Percentiles rank a stretch among this genome's conserved stretches.
These are phyloP conservation scores for Ethmia dodecea DNA, from an alignment of 2,888 invertebrate species.

Conservation along the genomic window DNA sequence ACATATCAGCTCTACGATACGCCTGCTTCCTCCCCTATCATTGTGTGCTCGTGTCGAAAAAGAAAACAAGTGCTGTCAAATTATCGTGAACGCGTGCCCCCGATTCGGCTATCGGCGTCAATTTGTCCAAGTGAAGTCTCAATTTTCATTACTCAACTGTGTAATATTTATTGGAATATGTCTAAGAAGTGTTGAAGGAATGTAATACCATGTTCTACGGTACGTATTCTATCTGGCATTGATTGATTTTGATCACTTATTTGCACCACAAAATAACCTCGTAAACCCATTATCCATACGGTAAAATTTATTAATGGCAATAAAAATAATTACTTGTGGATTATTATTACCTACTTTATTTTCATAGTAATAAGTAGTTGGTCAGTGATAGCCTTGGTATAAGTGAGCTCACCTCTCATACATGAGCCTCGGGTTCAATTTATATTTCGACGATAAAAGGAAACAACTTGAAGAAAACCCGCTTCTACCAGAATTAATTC, in stretches of 20 bases:
- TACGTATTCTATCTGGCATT: too few relatives aligned
- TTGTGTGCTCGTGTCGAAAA: slow-evolving; percentile 21
- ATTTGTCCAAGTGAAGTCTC: slow-evolving; percentile 36
- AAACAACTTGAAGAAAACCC: not conserved
- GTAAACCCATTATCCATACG: too few relatives aligned
- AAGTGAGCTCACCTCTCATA: too few relatives aligned
- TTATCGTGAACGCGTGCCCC: slow-evolving; percentile 38
- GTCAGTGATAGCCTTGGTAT: too few relatives aligned
- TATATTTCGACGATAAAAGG: not conserved
- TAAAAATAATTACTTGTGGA: too few relatives aligned
- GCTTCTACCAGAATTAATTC: too few relatives aligned
- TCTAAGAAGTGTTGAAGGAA: slow-evolving; percentile 16
- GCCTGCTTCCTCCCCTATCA: slow-evolving; percentile 14
- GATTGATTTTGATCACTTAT: too few relatives aligned
- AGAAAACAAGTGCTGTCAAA: slow-evolving; percentile 32
- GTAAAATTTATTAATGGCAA: too few relatives aligned
- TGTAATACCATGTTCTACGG: slow-evolving; percentile 16
- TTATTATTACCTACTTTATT: too few relatives aligned
- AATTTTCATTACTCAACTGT: slow-evolving; percentile 6
- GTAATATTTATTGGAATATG: slow-evolving; percentile 7
- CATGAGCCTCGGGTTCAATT: too few relatives aligned
- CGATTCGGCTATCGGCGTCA: slow-evolving; percentile 37
- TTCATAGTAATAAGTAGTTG: too few relatives aligned
- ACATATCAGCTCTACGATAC: slow-evolving; percentile 14
- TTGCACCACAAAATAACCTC: too few relatives aligned